Evolutionary conservation across 2,888 invertebrate genomes (phyloP).

Genomic region (Eupithecia subfuscata): DNA sequence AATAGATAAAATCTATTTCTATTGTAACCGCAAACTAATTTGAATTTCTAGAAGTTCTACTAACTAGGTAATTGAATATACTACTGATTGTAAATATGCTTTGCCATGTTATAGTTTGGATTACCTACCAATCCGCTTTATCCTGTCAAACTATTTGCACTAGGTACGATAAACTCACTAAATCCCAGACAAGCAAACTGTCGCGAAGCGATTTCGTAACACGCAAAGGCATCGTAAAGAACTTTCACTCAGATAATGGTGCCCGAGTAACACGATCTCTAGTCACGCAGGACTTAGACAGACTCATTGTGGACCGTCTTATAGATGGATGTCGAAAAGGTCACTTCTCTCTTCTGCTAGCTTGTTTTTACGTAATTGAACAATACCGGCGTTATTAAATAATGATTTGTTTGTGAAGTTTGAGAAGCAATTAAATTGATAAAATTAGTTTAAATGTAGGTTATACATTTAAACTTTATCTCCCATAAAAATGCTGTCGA

Average conservation of each 20-base stretch:
- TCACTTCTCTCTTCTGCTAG: conserved; percentile 44
- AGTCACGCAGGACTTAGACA: conserved; percentile 67
- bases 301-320: conserved; percentile 39
- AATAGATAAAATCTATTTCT: too few species aligned
- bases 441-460: neutral
- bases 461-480: neutral
- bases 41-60: neutral
- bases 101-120: neutral
- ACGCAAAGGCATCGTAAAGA: conserved; percentile 70
- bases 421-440: neutral
- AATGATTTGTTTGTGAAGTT: neutral
- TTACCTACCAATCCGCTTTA: too few species aligned
- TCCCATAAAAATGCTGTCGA: neutral
- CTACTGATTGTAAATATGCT: neutral
- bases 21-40: neutral
- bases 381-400: conserved; percentile 7
- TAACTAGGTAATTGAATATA: too few species aligned
- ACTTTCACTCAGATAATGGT: conserved; percentile 80
- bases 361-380: conserved; percentile 30
- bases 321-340: conserved; percentile 60
- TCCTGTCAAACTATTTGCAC: neutral
- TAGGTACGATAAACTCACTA: neutral
- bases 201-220: conserved; percentile 65
- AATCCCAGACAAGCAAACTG: conserved; percentile 38
- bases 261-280: conserved; percentile 60